A percentile compares a stretch with the other conserved stretches of the same genome.
These are phyloP conservation scores for Catharus minimus DNA, from an alignment of 2,113 vertebrate genomes.

Conservation along the genomic window DNA sequence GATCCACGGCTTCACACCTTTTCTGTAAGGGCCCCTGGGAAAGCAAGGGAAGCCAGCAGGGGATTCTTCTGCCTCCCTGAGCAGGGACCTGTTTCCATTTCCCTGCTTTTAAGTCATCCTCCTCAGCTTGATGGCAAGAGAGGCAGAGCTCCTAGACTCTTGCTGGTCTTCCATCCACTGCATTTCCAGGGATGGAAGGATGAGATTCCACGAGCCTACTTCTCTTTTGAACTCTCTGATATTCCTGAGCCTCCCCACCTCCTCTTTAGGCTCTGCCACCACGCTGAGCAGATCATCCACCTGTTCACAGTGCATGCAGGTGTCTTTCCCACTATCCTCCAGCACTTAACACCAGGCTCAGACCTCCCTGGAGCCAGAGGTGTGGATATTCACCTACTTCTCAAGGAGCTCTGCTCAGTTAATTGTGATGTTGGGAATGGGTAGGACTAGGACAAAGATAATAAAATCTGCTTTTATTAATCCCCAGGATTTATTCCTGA, in stretches of 20 bases:
- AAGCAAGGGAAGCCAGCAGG: neutral
- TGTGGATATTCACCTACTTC: accelerated
- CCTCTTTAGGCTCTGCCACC: neutral
- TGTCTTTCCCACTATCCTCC: neutral
- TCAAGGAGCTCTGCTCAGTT: neutral
- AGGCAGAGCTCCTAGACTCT: accelerated
- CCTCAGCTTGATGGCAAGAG: neutral
- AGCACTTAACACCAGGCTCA: neutral
- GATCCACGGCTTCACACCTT: neutral
- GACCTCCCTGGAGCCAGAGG: neutral
- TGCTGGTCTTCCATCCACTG: neutral
- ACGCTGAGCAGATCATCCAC: neutral
- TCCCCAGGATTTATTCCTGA: neutral
- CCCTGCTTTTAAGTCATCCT: neutral
- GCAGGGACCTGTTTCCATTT: neutral
- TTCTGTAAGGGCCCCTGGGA: neutral
- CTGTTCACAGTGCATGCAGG: neutral
- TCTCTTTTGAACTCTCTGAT: neutral
- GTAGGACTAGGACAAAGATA: neutral
- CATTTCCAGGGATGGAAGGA: neutral
- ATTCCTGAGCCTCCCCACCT: neutral
- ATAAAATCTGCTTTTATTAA: neutral
- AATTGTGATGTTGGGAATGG: neutral
- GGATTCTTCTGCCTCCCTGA: neutral
- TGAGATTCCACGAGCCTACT: accelerated